phyloP scores from a whole-genome alignment of 2,113 vertebrate genomes.

The Nothocercus nigrocapillus region DNA sequence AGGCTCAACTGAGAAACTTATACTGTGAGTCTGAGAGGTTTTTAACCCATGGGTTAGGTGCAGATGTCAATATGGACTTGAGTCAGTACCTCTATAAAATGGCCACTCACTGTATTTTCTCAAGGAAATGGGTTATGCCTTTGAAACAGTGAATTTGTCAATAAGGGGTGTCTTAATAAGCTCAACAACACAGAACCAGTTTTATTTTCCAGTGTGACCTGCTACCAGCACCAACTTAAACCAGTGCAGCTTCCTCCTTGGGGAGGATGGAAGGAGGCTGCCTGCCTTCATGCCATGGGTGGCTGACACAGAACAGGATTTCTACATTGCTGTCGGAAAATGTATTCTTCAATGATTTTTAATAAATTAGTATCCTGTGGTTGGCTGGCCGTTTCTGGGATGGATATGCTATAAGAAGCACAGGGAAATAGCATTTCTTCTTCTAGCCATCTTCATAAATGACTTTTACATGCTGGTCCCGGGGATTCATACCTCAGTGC shows the following conservation, averaged over 20 bases:
- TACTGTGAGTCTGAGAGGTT: not conserved
- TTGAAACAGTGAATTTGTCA: constrained; percentile 43
- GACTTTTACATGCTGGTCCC: not conserved
- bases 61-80: not conserved
- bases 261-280: not conserved
- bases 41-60: not conserved
- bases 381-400: not conserved
- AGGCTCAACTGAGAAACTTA: not conserved
- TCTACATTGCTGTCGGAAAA: not conserved
- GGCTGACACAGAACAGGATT: not conserved
- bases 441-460: not conserved
- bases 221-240: not conserved
- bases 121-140: constrained; percentile 25
- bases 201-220: constrained; percentile 21
- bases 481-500: not conserved
- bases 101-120: not conserved
- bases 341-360: not conserved
- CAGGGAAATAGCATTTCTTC: not conserved
- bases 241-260: not conserved
- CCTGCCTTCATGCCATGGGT: not conserved
- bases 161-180: constrained; percentile 17
- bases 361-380: not conserved
- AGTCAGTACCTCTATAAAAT: not conserved
- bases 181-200: constrained; percentile 15
- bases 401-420: not conserved